Conservation (phyloP, 2,888 invertebrate species). For the Ophion obscuratus region DNA sequence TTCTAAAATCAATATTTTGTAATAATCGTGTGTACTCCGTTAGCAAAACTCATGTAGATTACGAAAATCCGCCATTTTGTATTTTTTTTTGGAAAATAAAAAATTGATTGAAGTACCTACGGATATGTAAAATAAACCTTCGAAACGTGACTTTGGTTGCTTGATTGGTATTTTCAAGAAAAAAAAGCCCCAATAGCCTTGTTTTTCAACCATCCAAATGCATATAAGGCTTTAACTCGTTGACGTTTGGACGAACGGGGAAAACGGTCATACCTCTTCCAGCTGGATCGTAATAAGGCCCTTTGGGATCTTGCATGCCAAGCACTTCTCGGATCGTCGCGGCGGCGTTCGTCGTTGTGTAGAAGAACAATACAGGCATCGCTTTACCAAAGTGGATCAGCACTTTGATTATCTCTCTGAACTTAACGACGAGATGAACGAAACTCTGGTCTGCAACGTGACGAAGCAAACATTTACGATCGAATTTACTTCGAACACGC, state of each 20-base stretch:
- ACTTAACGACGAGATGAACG: constrained; percentile 88
- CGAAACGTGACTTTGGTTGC: neutral
- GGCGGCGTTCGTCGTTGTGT: constrained; percentile 89
- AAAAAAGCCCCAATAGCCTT: no score
- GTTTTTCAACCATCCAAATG: no score
- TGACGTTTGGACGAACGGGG: neutral
- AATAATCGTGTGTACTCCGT: no score
- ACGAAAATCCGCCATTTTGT: no score
- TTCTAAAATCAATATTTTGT: no score
- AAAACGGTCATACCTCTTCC: constrained; percentile 82
- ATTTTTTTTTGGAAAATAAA: no score
- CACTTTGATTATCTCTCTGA: constrained; percentile 90
- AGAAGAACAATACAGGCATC: constrained; percentile 92
- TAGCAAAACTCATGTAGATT: no score
- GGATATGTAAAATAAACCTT: neutral
- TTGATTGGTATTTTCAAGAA: no score
- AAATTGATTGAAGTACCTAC: no score
- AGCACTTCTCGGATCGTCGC: constrained; percentile 88
- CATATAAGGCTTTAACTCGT: neutral
- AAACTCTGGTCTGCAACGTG: constrained; percentile 73
- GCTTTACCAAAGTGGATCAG: constrained; percentile 91
- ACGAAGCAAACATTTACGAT: neutral
- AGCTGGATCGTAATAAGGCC: constrained; percentile 85
- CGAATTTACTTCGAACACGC: neutral
- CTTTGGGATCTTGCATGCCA: constrained; percentile 87